Evolutionary conservation across 2,797 vertebrate genomes (phyloP), one percentile per base, ranked within the genome.

Genomic region (Hydrocynus forskahlii): DNA sequence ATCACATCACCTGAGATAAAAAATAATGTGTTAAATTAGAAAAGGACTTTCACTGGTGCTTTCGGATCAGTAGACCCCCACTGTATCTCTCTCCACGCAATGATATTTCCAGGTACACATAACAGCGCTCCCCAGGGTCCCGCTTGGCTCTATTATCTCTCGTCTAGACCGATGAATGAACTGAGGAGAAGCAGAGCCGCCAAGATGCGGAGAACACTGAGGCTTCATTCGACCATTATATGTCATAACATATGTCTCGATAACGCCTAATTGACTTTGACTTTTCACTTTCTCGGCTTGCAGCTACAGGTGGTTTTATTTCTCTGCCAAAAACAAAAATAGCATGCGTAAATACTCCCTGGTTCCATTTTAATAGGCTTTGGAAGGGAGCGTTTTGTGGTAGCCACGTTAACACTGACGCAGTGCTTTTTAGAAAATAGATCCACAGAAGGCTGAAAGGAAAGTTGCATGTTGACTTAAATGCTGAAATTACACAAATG

Each of bases 291-390:
- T 83, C 50, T 17, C 57, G 48, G 73, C 67, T 60, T 59, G 80
- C 76, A 78, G 63, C 69, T 78, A 78, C 87, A 86, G 85, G 85
- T 84, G 79, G 64, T 74, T 82, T 72, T 71, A 50, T 57, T 80
- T 57, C 64, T 71, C 74, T 13, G 70, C 76, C 60, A 83, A 81
- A 83, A 57, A 66, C 62, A 88, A 81, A 86, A 82, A 80, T 82
- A 80, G 81, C 79, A 29, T 35, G 73, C 57, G 48, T 75, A 77
- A 79, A 77, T 81, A 71, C 76, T 40, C 52, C 62, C 69, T 54
- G 52, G 63, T 54, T 70, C 38, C 23, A 23, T 80, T 71, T 69
- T 48, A 81, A 81, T 52, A 69, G 79, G 75, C 76, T 25, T 40
- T 62, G 48, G 77, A 76, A 81, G 64, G 75, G 60, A 80, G 43